Percentiles rank a stretch among this genome's conserved stretches.
Conservation (phyloP, 2,888 invertebrate species). For the Poecilobothrus nobilitatus region DNA sequence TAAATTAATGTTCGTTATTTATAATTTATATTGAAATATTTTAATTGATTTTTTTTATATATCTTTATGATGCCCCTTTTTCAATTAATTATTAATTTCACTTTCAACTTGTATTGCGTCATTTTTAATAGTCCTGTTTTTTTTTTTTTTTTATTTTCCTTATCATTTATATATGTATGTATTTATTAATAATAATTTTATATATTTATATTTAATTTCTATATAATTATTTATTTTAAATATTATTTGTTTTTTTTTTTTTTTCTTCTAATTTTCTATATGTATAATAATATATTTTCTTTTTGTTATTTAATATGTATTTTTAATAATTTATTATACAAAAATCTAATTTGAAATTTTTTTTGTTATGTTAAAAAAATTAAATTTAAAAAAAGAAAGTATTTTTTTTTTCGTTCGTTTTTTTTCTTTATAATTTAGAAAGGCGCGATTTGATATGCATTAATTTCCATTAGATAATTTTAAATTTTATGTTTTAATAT, state of each 20-base stretch:
- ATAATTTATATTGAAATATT: neutral
- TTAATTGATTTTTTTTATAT: neutral
- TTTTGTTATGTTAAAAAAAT: neutral
- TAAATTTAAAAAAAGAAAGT: neutral
- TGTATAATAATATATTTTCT: neutral
- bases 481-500: neutral
- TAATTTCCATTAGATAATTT: conserved; percentile 24
- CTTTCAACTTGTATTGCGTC: too few species aligned
- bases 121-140: too few species aligned
- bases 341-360: neutral
- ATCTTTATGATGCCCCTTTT: too few species aligned
- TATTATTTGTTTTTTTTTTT: too few species aligned
- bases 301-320: neutral
- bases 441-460: conserved; percentile 44
- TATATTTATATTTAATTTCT: too few species aligned
- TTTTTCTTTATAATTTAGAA: too few species aligned
- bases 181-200: too few species aligned
- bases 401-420: neutral
- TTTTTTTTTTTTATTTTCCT: too few species aligned
- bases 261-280: neutral
- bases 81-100: too few species aligned
- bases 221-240: too few species aligned
- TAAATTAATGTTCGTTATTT: too few species aligned
- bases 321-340: neutral
- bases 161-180: too few species aligned